phyloP scores from a whole-genome alignment of 2,888 invertebrate genomes.

The Drosophila mimetica region DNA sequence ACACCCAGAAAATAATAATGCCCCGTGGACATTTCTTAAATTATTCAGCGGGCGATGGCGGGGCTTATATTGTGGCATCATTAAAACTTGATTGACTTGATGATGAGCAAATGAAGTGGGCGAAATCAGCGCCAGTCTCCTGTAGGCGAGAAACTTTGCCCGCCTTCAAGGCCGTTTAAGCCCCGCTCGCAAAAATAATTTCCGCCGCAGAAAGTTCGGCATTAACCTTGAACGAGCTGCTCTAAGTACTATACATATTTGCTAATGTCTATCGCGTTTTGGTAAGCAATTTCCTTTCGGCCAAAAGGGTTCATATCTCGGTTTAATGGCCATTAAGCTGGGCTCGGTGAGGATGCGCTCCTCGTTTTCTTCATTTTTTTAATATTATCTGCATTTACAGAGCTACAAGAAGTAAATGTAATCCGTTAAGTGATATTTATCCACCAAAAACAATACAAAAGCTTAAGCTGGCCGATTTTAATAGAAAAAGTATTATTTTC shows the following conservation, averaged over 20 bases:
- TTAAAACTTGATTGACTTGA: slow-evolving; percentile 77
- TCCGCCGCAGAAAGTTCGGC: slow-evolving; percentile 33
- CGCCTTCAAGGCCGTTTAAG: slow-evolving; percentile 22
- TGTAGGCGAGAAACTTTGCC: slow-evolving; percentile 20
- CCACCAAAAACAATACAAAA: background rate
- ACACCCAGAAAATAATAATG: slow-evolving; percentile 47
- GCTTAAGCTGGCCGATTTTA: background rate
- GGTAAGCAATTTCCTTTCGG: slow-evolving; percentile 24
- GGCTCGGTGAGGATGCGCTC: no score
- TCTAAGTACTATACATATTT: slow-evolving; percentile 26
- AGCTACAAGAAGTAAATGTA: no score
- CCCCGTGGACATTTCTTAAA: slow-evolving; percentile 67
- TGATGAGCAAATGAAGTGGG: slow-evolving; percentile 31
- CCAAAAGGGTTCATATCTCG: slow-evolving; percentile 37
- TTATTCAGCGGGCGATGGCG: slow-evolving; percentile 56
- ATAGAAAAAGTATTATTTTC: background rate
- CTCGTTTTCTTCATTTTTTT: no score
- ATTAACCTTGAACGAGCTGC: slow-evolving; percentile 23
- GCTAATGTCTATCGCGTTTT: slow-evolving; percentile 18
- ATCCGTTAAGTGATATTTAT: background rate
- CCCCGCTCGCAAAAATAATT: slow-evolving; percentile 18
- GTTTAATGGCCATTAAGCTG: slow-evolving; percentile 23
- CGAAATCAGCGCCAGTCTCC: slow-evolving; percentile 5
- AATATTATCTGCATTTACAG: no score
- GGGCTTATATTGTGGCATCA: slow-evolving; percentile 57